These are phyloP conservation scores for Sarcophaga peregrina DNA, from an alignment of 1,140 invertebrate species.

Conservation along the genomic window DNA sequence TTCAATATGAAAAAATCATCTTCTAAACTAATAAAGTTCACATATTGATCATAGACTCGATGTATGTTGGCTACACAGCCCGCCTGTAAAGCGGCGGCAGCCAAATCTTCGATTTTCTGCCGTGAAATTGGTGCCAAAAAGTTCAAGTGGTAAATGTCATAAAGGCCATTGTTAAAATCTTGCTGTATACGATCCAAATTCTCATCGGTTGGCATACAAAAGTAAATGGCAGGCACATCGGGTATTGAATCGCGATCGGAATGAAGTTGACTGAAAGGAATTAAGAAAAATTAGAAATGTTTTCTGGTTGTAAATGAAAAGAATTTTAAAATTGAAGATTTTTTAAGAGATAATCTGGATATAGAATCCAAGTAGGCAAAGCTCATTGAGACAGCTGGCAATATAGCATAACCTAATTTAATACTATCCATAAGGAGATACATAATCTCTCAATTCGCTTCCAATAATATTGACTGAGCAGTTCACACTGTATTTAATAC, in stretches of 20 bases:
- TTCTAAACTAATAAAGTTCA: conserved; percentile 98
- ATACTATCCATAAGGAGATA: too few relatives aligned
- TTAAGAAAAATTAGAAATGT: not conserved
- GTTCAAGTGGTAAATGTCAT: conserved; percentile 97
- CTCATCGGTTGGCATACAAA: conserved; percentile 97
- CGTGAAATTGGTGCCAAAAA: conserved; percentile 97
- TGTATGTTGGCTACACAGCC: conserved; percentile 90
- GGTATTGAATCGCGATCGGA: conserved; percentile 95
- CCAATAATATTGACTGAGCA: too few relatives aligned
- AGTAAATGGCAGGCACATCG: conserved; percentile 98
- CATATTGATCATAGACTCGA: conserved; percentile 97
- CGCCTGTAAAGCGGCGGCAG: conserved; percentile 87
- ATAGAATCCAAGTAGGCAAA: too few relatives aligned
- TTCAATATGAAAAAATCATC: conserved; percentile 96
- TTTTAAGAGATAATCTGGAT: not conserved
- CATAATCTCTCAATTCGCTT: too few relatives aligned
- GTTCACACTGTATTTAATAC: too few relatives aligned
- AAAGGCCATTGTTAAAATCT: conserved; percentile 91
- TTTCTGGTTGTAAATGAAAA: not conserved
- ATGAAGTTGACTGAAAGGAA: conserved; percentile 83
- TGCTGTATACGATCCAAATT: conserved; percentile 95
- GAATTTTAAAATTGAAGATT: not conserved
- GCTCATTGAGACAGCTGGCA: too few relatives aligned
- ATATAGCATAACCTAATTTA: too few relatives aligned
- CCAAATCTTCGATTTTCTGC: conserved; percentile 95